phyloP scores from a whole-genome alignment of 1,140 invertebrate genomes.

The Mya arenaria region DNA sequence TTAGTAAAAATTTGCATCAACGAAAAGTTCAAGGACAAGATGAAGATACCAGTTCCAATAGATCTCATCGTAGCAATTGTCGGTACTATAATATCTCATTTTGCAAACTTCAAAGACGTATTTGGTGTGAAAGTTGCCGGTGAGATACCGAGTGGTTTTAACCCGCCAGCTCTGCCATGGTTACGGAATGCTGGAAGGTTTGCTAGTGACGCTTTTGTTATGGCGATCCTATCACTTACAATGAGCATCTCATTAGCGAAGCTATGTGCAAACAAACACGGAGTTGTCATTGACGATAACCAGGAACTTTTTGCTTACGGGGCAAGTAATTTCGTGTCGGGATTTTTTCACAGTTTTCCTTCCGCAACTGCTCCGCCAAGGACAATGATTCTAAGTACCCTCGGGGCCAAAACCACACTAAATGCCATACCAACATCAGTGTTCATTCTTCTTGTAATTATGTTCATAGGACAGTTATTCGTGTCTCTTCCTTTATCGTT shows the following conservation, averaged over 20 bases:
- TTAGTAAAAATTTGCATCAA: constrained; percentile 90
- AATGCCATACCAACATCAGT: constrained; percentile 76
- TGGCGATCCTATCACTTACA: constrained; percentile 74
- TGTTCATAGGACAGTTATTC: constrained; percentile 79
- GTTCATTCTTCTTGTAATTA: constrained; percentile 81
- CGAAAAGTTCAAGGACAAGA: constrained; percentile 87
- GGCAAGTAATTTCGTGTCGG: constrained; percentile 77
- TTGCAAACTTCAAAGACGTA: constrained; percentile 70
- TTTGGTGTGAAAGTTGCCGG: constrained; percentile 80
- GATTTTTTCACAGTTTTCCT: constrained; percentile 83
- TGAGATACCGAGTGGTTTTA: constrained; percentile 79
- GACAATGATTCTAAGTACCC: constrained; percentile 84
- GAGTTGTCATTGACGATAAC: constrained; percentile 78
- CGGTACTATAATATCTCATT: constrained; percentile 77
- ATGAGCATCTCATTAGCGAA: constrained; percentile 79
- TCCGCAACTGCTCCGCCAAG: constrained; percentile 90
- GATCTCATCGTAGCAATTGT: constrained; percentile 88
- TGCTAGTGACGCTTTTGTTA: constrained; percentile 64
- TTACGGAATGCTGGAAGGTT: constrained; percentile 49
- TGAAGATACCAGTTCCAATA: constrained; percentile 89
- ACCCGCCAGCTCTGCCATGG: constrained; percentile 56
- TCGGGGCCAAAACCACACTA: constrained; percentile 63
- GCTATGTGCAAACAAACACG: constrained; percentile 76
- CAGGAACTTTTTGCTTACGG: constrained; percentile 83
- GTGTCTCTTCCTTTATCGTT: constrained; percentile 77